Evolutionary conservation across 2,888 invertebrate genomes (phyloP), one percentile per base, ranked within the genome.

Genomic region (Phengaris arion): DNA sequence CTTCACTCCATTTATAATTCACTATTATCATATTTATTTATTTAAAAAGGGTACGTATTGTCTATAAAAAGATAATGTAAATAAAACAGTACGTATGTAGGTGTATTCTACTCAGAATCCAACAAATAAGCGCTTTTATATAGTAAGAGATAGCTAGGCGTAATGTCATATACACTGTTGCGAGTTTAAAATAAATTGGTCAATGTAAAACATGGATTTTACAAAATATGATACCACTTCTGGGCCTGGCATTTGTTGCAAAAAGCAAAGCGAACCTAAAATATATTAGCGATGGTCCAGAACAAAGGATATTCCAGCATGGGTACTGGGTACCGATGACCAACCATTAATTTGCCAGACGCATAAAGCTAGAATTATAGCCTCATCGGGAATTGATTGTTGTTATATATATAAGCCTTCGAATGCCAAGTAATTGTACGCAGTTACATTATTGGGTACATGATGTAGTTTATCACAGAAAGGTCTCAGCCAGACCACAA

Each of bases 261-360:
- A 52, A 70, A 70, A 70, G n/a, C 51, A 48, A 70, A 70, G 69
- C 10, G 57, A 15, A 64, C 51, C 15, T 70, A 70, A 68, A 35
- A 35, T 68, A 52, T 70, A 70, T 70, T 52, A 52, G 70, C 70
- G 70, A 70, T 52, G 70, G 22, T 70, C 70, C 70, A 70, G 70
- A 52, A 70, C 70, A 70, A 70, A 70, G 52, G 52, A 22, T 35
- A 70, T 70, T 70, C 70, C 22, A 22, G 22, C 8, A 64, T 64
- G 15, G 9, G 22, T 8, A 22, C 59, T 64, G 59, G 6, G 69
- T 51, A 69, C 70, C n/a, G 51, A 52, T 48, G 51, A 51, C 70
- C 52, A 70, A 35, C 22, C n/a, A 70, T 70, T 70, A 70, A 70
- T 70, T 22, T 7, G 52, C 52, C 7, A 52, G 70, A 70, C 70